phyloP scores from a whole-genome alignment of 1,140 invertebrate genomes.

The Schlechtendalia chinensis region DNA sequence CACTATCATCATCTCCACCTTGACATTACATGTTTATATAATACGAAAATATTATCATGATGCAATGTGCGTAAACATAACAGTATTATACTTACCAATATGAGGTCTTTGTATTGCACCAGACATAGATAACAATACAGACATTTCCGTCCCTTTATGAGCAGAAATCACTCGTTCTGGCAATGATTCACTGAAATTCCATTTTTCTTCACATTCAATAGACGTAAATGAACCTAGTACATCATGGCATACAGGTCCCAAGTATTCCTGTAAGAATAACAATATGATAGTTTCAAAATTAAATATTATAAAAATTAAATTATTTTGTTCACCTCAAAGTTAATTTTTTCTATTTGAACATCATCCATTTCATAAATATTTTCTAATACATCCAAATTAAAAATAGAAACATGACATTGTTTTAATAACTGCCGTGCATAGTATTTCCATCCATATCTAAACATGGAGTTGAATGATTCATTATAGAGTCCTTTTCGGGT shows the following conservation, averaged over 20 bases:
- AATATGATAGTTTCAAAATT: background rate
- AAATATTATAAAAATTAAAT: background rate
- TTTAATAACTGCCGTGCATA: conserved; percentile 24
- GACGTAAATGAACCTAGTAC: background rate
- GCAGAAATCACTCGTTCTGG: conserved; percentile 8
- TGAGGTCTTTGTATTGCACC: conserved; percentile 43
- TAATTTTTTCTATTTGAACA: background rate
- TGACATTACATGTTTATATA: background rate
- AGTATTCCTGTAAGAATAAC: background rate
- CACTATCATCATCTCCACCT: conserved; percentile 33
- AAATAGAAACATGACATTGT: conserved; percentile 42
- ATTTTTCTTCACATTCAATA: conserved; percentile 21
- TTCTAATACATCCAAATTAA: conserved; percentile 45
- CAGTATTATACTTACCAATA: conserved; percentile 6
- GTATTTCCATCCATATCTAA: conserved; percentile 18
- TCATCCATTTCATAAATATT: conserved; percentile 33
- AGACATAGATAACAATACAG: conserved; percentile 42
- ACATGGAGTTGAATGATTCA: conserved; percentile 36
- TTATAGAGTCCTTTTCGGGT: conserved; percentile 27
- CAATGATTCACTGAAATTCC: conserved; percentile 11
- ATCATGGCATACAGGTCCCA: background rate
- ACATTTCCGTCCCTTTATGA: conserved; percentile 44
- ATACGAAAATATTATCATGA: background rate
- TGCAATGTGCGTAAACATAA: background rate
- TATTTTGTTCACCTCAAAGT: background rate